A percentile compares a stretch with the other conserved stretches of the same genome.
phyloP scores from a whole-genome alignment of 2,797 vertebrate species.

The Cirrhinus mrigala region DNA sequence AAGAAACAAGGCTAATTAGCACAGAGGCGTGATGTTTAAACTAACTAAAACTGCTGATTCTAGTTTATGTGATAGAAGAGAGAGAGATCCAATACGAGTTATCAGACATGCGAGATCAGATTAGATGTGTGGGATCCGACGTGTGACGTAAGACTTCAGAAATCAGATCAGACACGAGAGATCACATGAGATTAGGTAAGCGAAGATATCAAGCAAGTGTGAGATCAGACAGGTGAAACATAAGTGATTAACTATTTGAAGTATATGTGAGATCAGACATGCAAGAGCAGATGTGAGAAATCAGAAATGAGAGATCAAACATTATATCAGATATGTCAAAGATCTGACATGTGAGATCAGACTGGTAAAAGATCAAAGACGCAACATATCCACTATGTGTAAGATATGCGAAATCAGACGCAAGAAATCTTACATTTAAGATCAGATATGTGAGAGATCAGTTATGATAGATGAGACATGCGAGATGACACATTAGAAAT shows the following conservation, averaged over 20 bases:
- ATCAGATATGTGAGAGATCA: not conserved
- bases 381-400: not conserved
- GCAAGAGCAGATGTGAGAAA: not conserved
- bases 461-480: too few species aligned
- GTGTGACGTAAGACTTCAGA: not conserved
- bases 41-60: not conserved
- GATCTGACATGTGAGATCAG: not conserved
- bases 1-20: conserved; percentile 7
- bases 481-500: not conserved
- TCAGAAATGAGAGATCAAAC: not conserved
- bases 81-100: not conserved
- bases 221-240: not conserved
- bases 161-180: not conserved
- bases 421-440: not conserved
- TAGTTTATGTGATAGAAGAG: not conserved
- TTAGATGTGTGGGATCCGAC: not conserved
- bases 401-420: not conserved
- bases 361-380: not conserved
- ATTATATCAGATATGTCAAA: not conserved
- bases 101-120: not conserved
- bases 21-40: not conserved
- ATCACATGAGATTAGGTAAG: not conserved
- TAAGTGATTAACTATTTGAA: not conserved
- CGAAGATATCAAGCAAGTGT: not conserved
- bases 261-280: not conserved